phyloP scores from a whole-genome alignment of 1,140 invertebrate genomes.

The Adoxophyes honmai region DNA sequence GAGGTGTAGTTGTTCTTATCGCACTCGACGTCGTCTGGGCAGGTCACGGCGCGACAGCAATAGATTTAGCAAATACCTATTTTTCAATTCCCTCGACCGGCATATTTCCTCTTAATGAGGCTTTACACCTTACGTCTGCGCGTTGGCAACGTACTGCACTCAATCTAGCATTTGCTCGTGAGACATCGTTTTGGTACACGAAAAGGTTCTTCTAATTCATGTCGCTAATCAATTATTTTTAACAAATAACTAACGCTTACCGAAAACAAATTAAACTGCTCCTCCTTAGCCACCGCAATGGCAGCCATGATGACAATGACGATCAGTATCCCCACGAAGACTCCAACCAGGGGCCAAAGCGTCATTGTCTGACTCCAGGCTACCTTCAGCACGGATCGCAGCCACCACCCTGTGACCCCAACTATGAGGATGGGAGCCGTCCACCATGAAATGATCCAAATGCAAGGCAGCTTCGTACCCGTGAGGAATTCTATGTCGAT shows the following conservation, averaged over 20 bases:
- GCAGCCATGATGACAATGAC: conserved; percentile 55
- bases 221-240: too few relatives aligned
- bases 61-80: too few relatives aligned
- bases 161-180: too few relatives aligned
- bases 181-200: too few relatives aligned
- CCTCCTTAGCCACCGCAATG: conserved; percentile 62
- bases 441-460: conserved; percentile 57
- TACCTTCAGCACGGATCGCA: conserved; percentile 36
- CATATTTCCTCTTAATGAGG: too few relatives aligned
- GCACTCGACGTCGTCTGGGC: too few relatives aligned
- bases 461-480: conserved; percentile 45
- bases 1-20: too few relatives aligned
- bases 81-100: too few relatives aligned
- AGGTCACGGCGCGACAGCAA: too few relatives aligned
- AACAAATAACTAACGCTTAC: conserved; percentile 31
- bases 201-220: too few relatives aligned
- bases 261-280: conserved; percentile 62
- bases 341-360: conserved; percentile 55
- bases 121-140: too few relatives aligned
- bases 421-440: conserved; percentile 44
- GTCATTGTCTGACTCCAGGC: conserved; percentile 41
- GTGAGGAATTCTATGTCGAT: conserved; percentile 63
- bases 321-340: conserved; percentile 49
- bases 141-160: too few relatives aligned
- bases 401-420: conserved; percentile 62